Evolutionary conservation across 2,797 vertebrate genomes (phyloP).

Genomic region (Bufotes viridis): DNA sequence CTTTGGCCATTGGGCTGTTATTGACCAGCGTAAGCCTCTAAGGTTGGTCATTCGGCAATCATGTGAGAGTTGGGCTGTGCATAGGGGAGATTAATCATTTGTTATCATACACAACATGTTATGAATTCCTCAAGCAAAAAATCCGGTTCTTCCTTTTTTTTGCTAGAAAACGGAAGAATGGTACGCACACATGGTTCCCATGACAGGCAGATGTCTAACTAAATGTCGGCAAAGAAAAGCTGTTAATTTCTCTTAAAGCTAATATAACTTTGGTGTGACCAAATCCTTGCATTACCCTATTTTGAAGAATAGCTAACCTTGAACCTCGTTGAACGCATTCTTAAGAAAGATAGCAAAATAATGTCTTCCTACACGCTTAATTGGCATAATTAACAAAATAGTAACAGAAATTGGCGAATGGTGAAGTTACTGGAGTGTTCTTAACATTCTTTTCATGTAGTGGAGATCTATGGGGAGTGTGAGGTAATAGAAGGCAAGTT

Average conservation of each 20-base stretch:
- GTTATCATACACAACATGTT: neutral
- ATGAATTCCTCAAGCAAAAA: neutral
- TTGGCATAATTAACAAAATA: slow-evolving; percentile 64
- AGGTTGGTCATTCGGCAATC: neutral
- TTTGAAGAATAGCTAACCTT: slow-evolving; percentile 52
- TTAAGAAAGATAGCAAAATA: slow-evolving; percentile 46
- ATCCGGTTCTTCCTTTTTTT: neutral
- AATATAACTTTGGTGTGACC: slow-evolving; percentile 58
- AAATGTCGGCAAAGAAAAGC: neutral
- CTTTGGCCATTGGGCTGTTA: neutral
- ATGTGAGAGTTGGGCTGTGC: neutral
- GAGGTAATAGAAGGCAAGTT: neutral
- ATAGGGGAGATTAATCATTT: neutral
- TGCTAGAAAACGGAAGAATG: neutral
- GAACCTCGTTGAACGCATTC: slow-evolving; percentile 44
- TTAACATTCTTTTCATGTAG: neutral
- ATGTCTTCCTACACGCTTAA: slow-evolving; percentile 49
- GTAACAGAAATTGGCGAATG: slow-evolving; percentile 64
- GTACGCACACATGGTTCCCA: neutral
- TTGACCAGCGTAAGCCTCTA: neutral
- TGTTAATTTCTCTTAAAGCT: slow-evolving; percentile 1
- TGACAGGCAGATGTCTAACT: neutral
- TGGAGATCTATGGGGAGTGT: neutral
- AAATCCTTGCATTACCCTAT: slow-evolving; percentile 60
- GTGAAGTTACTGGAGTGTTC: neutral